A percentile compares a stretch with the other conserved stretches of the same genome.
Evolutionary conservation across 2,113 vertebrate genomes (phyloP).

Genomic region (Patagioenas fasciata): DNA sequence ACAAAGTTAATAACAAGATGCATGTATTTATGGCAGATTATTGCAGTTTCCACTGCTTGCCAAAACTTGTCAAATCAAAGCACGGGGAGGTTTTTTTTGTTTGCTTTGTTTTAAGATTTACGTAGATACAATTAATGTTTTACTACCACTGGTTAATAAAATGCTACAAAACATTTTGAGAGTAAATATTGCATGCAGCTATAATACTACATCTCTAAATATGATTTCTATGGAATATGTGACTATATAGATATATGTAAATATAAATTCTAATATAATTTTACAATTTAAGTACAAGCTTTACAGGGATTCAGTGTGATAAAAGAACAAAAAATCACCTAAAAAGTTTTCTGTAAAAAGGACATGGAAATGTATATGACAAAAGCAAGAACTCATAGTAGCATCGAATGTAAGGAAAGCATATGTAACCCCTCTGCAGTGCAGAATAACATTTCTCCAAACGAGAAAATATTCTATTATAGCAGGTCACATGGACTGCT

Average conservation of each 20-base stretch:
- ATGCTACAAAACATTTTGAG: neutral
- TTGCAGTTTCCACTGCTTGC: neutral
- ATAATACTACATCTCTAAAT: neutral
- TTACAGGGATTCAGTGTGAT: neutral
- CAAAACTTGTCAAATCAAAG: neutral
- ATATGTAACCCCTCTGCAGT: neutral
- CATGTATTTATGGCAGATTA: neutral
- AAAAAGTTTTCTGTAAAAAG: neutral
- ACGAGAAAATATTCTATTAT: neutral
- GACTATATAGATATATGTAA: neutral
- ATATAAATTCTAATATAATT: neutral
- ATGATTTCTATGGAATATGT: neutral
- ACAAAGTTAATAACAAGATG: neutral
- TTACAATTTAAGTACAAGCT: neutral
- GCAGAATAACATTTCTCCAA: neutral
- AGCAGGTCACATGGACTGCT: neutral
- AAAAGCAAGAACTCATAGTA: neutral
- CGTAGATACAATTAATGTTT: neutral
- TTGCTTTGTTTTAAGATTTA: neutral
- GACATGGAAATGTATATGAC: neutral
- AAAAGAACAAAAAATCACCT: neutral
- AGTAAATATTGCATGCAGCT: neutral
- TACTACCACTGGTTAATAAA: neutral
- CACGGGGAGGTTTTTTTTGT: accelerated
- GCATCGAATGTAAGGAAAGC: neutral